Evolutionary conservation across 2,888 invertebrate genomes (phyloP), one percentile per base, ranked within the genome.

Genomic region (Meiosimyza decipiens): DNA sequence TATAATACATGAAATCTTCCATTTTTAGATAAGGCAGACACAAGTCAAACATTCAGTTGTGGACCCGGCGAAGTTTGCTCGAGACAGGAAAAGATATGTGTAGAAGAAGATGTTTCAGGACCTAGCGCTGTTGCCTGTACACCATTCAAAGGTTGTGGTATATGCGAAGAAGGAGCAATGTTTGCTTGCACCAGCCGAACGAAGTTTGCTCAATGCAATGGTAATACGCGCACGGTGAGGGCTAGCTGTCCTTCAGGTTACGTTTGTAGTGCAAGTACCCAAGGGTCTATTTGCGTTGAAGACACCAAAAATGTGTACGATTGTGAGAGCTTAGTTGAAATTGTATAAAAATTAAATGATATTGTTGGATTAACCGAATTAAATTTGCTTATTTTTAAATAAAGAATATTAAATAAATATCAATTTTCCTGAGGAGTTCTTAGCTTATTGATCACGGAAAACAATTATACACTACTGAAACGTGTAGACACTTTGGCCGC

Each of bases 121-220:
- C 9, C 0, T 1, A 33, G 0, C 72, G 80, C 1, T 7, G 40
- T 9, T 9, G 72, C 74, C 28, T 83, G 83, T 66, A 18, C 52
- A 28, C 11, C n/a, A 16, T 11, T 55, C 3, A 0, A 0, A 0
- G 47, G 73, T 9, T 84, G 84, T 70, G 71, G 74, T 1, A 3
- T 54, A 15, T 84, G 84, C 71, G 68, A 76, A n/a, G 79, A 54
- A 6, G 6, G 0, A 0, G 67, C 64, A 5, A 18, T 79, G 18
- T 84, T 84, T 71, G 75, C 80, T 47, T 84, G 83, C 74, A 82
- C 81, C 55, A 82, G 82, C 60, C 77, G 78, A 64, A 81, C 76
- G 5, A 73, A 74, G 13, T 83, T 79, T 67, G 78, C 73, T 6
- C 73, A 74, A 76, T 84, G 83, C 71, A 9, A 78, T n/a, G 77